Evolutionary conservation across 1,140 invertebrate species (phyloP).

Genomic region (Sycophaga agraensis): DNA sequence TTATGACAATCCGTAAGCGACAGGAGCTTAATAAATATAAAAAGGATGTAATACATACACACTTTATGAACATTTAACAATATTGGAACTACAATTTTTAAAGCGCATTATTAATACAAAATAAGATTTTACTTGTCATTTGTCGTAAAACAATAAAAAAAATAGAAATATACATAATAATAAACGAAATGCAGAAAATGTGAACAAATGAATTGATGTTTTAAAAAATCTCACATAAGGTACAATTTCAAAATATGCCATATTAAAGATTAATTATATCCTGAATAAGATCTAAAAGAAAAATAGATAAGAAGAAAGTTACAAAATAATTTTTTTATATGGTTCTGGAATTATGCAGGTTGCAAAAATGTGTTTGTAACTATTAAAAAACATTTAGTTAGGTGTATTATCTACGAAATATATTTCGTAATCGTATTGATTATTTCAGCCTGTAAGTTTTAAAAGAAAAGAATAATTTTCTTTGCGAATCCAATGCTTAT

Average conservation of each 20-base stretch:
- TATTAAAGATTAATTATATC: neutral
- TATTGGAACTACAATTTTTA: constrained; percentile 9
- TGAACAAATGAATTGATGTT: too few relatives aligned
- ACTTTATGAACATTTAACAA: constrained; percentile 16
- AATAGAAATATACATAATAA: too few relatives aligned
- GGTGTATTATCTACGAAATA: neutral
- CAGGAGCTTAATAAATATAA: constrained; percentile 28
- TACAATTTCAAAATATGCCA: neutral
- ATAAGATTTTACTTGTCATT: constrained; percentile 17
- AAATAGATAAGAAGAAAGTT: neutral
- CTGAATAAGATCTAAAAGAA: neutral
- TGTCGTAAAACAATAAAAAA: constrained; percentile 19
- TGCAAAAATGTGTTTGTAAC: neutral
- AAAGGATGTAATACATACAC: constrained; percentile 27
- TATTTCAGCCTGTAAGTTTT: constrained; percentile 5
- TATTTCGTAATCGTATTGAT: neutral
- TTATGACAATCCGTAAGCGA: constrained; percentile 10
- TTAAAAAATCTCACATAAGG: neutral
- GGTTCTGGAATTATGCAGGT: too few relatives aligned
- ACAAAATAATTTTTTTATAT: neutral
- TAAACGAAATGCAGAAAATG: too few relatives aligned
- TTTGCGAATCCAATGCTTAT: constrained; percentile 18
- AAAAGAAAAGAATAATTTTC: constrained; percentile 11
- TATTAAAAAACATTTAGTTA: constrained; percentile 16
- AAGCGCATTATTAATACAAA: constrained; percentile 18